A percentile compares a stretch with the other conserved stretches of the same genome.
Evolutionary conservation across 2,113 vertebrate species (phyloP).

Genomic region (Eulacestoma nigropectus): DNA sequence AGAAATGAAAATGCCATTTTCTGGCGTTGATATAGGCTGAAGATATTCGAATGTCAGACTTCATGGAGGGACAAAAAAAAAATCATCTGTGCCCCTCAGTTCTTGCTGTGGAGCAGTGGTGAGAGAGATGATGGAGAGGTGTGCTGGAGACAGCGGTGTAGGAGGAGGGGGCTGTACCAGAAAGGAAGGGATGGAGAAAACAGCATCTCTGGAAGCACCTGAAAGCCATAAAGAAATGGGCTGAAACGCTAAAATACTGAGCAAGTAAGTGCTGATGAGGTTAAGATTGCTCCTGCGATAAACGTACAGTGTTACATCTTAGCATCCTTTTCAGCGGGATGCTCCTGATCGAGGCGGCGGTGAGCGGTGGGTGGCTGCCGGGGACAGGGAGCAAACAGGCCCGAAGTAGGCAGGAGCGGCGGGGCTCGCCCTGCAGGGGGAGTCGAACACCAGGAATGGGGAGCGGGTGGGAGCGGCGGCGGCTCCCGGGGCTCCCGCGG

Average conservation of each 20-base stretch:
- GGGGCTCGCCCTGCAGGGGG: constrained; percentile 63
- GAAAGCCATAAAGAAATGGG: neutral
- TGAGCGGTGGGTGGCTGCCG: accelerated
- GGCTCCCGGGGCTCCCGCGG: neutral
- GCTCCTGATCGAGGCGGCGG: accelerated
- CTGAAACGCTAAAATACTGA: neutral
- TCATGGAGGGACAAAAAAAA: neutral
- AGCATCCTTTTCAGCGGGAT: neutral
- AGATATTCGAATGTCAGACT: neutral
- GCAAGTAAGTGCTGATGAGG: too few species aligned
- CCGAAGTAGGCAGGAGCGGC: accelerated
- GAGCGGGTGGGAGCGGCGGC: neutral
- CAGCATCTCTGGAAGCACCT: neutral
- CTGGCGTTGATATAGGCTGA: neutral
- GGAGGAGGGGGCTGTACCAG: neutral
- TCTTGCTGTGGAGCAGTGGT: accelerated
- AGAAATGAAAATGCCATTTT: neutral
- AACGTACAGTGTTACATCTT: accelerated
- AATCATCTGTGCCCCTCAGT: neutral
- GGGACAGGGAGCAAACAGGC: accelerated
- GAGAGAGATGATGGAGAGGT: neutral
- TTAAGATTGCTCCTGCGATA: neutral
- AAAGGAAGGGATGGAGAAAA: neutral
- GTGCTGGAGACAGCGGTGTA: too few species aligned
- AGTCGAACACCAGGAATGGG: constrained; percentile 65